Base-by-base conservation (phyloP, 2,113 vertebrate genomes). In the Percina caprodes region DNA sequence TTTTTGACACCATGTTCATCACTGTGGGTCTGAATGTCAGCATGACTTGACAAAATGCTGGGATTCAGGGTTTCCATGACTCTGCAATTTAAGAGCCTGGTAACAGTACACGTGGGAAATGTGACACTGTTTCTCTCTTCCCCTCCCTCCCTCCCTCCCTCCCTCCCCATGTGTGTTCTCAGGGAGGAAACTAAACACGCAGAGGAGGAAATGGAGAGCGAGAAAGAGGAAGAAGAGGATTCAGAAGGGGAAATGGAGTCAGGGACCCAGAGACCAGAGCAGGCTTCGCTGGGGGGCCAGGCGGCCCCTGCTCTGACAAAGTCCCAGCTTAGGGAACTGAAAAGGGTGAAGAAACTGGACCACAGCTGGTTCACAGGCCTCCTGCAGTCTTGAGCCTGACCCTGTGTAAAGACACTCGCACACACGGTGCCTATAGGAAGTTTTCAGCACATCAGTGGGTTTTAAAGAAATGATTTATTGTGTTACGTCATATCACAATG, bases 121-220 rank as follows among this genome's bases (percentile, higher is more conserved):
- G 24, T 39, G 11, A 19, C 9, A 24, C 15, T 9, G 8, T 42
- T 72, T 39, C 9, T 39, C 4, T 35, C 30, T 30, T 3, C 30
- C 2, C 30, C 2, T 4, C 30, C 30, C 30, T 4, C 30, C 30
- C 30, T 4, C 30, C 30, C 30, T 0, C 30, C 2, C 2, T 4
- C 30, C 30, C 33, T 33, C n/a, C 46, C 66, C 15, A 1, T 70
- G n/a, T n/a, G n/a, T n/a, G 49, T 18, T 49, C 55, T 49, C 80
- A 93, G 90, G n/a, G 89, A 92, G 71, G 85, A 87, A 82, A 83
- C 65, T 3, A 77, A 83, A 62, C 52, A 26, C 5, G 80, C 88
- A 23, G 96, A 97, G 71, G 91, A 94, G 77, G 96, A 97, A 92
- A 96, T 95, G 94, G 93, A 96, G 71, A 96, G 95, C 55, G 96